A percentile compares a stretch with the other conserved stretches of the same genome.
Evolutionary conservation across 30 jellyfish, hydroid and myxozoan genomes (phyloP).

Genomic region (Catostylus mosaicus): DNA sequence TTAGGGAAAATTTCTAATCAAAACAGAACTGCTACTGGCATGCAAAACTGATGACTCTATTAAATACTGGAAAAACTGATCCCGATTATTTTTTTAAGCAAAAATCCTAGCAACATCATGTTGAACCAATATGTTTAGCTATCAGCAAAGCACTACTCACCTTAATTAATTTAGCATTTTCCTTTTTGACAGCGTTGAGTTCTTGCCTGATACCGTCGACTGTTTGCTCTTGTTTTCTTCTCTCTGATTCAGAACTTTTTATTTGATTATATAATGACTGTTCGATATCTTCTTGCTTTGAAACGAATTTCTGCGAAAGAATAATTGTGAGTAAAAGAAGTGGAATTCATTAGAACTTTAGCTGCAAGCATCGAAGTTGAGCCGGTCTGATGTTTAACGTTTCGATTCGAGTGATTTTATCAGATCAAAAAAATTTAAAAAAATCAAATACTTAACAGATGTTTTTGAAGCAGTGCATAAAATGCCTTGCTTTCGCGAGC

Average conservation of each 20-base stretch:
- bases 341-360: neutral
- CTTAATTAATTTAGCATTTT: constrained; percentile 52
- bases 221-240: constrained; percentile 75
- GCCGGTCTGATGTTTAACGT: neutral
- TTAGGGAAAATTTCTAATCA: too few species aligned
- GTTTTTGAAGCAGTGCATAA: too few species aligned
- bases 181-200: constrained; percentile 40
- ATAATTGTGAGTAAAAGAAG: neutral
- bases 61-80: too few species aligned
- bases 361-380: neutral
- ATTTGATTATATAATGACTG: constrained; percentile 69
- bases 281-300: constrained; percentile 69
- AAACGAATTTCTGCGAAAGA: constrained; percentile 48
- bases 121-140: neutral
- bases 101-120: too few species aligned
- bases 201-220: constrained; percentile 67
- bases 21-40: too few species aligned
- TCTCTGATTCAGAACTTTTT: constrained; percentile 59
- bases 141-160: constrained; percentile 1
- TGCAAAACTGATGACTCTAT: too few species aligned
- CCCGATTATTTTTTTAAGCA: too few species aligned
- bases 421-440: neutral
- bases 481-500: too few species aligned
- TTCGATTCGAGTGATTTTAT: neutral
- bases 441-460: neutral